Conservation (phyloP, 2,797 vertebrate species). For the Sphaeramia orbicularis region DNA sequence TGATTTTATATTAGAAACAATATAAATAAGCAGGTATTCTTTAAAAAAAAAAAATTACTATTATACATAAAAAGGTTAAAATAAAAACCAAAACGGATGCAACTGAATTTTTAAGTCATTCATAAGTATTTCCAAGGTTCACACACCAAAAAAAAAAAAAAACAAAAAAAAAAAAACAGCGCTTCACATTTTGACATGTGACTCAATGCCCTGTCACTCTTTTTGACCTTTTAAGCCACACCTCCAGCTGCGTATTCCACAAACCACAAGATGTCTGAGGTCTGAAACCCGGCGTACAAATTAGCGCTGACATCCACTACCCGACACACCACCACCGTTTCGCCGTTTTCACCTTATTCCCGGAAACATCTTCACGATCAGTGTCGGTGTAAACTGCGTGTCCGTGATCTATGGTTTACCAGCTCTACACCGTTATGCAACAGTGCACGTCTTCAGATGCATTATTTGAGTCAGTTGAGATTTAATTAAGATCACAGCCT, state of each 20-base stretch:
- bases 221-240: slow-evolving; percentile 63
- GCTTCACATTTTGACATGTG: slow-evolving; percentile 7
- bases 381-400: slow-evolving; percentile 63
- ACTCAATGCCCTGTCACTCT: slow-evolving; percentile 43
- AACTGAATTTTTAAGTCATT: not conserved
- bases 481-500: slow-evolving; percentile 98
- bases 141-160: too few species aligned
- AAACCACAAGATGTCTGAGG: slow-evolving; percentile 14
- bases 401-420: slow-evolving; percentile 89
- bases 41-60: not conserved
- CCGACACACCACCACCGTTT: slow-evolving; percentile 14
- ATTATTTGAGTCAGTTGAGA: slow-evolving; percentile 93
- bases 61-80: not conserved
- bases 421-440: slow-evolving; percentile 89
- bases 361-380: slow-evolving; percentile 16
- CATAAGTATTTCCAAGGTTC: not conserved
- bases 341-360: slow-evolving; percentile 38
- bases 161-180: not conserved
- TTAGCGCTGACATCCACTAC: slow-evolving; percentile 27
- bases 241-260: slow-evolving; percentile 47
- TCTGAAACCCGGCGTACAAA: slow-evolving; percentile 44
- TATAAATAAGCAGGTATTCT: not conserved
- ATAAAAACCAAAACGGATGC: not conserved
- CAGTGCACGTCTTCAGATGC: slow-evolving; percentile 89
- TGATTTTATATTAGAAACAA: not conserved